These are phyloP conservation scores for Nebria ingens DNA, from an alignment of 1,140 invertebrate genomes.

Conservation along the genomic window DNA sequence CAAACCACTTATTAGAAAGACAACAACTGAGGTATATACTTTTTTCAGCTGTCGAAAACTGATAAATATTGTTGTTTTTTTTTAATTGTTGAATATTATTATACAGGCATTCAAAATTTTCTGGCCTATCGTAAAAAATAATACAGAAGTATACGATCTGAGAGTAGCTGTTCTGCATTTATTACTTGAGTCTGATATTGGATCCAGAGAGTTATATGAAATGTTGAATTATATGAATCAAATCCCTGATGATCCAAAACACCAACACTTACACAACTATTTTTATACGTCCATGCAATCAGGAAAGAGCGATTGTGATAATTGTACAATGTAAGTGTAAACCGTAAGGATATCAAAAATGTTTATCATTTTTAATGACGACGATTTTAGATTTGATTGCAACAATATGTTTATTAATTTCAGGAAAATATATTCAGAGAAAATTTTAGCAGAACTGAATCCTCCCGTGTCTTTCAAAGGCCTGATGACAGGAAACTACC, in stretches of 20 bases:
- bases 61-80: background rate
- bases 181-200: background rate
- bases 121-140: background rate
- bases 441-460: background rate
- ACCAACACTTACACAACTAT: background rate
- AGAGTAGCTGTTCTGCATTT: background rate
- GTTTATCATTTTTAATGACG: background rate
- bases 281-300: background rate
- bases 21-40: background rate
- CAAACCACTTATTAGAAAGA: background rate
- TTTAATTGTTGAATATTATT: background rate
- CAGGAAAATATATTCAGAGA: background rate
- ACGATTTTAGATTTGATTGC: too few relatives aligned
- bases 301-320: background rate
- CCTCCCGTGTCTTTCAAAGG: background rate
- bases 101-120: background rate
- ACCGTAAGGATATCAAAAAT: background rate
- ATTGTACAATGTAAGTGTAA: slow-evolving; percentile 3
- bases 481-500: background rate
- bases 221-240: background rate
- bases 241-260: background rate
- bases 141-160: background rate
- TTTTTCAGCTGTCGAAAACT: background rate
- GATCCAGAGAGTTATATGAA: background rate
- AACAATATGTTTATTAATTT: too few relatives aligned